phyloP scores from a whole-genome alignment of 2,888 invertebrate genomes.

The Leptopilina drosophilae region DNA sequence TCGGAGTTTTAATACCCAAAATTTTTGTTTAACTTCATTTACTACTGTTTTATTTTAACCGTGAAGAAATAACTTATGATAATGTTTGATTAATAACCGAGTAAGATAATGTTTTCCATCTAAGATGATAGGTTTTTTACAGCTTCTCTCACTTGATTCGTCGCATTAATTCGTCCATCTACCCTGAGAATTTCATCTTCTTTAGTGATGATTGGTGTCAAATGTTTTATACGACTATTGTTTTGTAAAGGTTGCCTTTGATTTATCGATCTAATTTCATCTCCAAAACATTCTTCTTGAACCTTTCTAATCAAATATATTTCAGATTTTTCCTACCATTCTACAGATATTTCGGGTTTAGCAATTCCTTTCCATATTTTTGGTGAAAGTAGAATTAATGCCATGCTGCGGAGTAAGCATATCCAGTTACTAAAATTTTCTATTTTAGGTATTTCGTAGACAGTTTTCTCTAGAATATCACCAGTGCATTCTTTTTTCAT shows the following conservation, averaged over 20 bases:
- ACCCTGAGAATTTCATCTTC: slow-evolving; percentile 35
- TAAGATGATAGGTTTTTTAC: slow-evolving; percentile 54
- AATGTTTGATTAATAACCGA: slow-evolving; percentile 51
- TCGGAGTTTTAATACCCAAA: slow-evolving; percentile 46
- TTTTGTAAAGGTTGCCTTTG: slow-evolving; percentile 7
- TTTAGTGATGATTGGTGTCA: slow-evolving; percentile 36
- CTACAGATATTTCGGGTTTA: not conserved
- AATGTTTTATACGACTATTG: slow-evolving; percentile 35
- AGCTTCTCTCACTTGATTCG: slow-evolving; percentile 43
- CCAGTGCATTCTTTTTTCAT: not conserved
- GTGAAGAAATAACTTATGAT: slow-evolving; percentile 42
- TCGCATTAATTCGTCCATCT: slow-evolving; percentile 19
- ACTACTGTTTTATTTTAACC: slow-evolving; percentile 43
- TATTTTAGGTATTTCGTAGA: not conserved
- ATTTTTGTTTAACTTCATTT: slow-evolving; percentile 48
- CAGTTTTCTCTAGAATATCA: slow-evolving; percentile 10
- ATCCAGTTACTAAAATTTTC: slow-evolving; percentile 29
- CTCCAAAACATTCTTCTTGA: slow-evolving; percentile 27
- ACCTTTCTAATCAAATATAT: slow-evolving; percentile 3
- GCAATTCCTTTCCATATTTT: not conserved
- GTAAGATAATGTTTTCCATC: slow-evolving; percentile 52
- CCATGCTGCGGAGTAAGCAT: slow-evolving; percentile 22
- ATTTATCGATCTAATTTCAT: slow-evolving; percentile 24
- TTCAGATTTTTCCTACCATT: not conserved
- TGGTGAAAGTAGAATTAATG: slow-evolving; percentile 30